Conservation (phyloP, 1,140 invertebrate genomes). For the Ganaspis sp. region DNA sequence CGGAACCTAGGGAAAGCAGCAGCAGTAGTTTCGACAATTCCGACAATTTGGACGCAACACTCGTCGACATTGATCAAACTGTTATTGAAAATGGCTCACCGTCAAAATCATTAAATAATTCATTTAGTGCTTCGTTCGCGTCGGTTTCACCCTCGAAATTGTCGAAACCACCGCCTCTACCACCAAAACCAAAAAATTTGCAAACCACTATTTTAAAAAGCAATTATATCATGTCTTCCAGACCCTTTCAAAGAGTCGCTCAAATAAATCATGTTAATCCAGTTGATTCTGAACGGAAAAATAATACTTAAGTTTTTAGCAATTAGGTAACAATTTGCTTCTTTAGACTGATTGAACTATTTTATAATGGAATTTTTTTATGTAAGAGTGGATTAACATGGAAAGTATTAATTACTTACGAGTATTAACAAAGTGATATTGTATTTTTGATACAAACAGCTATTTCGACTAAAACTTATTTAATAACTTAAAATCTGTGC, state of each 20-base stretch:
- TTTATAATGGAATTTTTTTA: constrained; percentile 29
- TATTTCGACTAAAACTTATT: constrained; percentile 20
- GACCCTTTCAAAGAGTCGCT: constrained; percentile 62
- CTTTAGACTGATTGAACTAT: constrained; percentile 17
- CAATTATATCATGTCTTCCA: constrained; percentile 62
- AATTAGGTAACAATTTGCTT: constrained; percentile 13
- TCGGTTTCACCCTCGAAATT: constrained; percentile 59
- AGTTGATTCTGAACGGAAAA: constrained; percentile 29
- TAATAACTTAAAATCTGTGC: constrained; percentile 2
- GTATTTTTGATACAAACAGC: constrained; percentile 14
- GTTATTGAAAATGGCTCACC: constrained; percentile 65
- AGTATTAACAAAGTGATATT: constrained; percentile 30
- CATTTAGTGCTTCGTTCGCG: constrained; percentile 35
- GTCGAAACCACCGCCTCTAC: constrained; percentile 72
- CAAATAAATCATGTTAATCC: constrained; percentile 33
- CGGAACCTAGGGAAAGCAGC: constrained; percentile 27
- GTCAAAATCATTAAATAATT: constrained; percentile 43
- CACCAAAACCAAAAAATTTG: constrained; percentile 73
- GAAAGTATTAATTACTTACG: constrained; percentile 24
- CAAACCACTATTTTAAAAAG: constrained; percentile 60
- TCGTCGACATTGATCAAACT: constrained; percentile 69
- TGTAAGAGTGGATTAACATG: background rate
- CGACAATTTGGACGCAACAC: constrained; percentile 60
- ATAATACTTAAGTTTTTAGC: constrained; percentile 36
- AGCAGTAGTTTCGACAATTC: constrained; percentile 40